Conservation (phyloP, 2,113 vertebrate genomes). For the Synchiropus splendidus region DNA sequence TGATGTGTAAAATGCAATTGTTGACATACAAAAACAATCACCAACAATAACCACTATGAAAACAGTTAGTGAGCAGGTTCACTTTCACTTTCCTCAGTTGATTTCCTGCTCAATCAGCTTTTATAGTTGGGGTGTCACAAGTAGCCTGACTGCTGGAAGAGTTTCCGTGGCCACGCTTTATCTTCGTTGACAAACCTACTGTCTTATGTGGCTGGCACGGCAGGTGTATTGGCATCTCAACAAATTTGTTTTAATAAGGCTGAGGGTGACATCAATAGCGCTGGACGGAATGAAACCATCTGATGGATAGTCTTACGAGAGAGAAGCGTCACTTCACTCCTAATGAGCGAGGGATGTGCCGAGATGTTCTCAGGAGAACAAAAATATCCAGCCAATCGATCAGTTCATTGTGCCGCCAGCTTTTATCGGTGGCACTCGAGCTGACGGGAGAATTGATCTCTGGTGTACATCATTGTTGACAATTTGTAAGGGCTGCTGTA, state of each 20-base stretch:
- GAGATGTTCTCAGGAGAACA: constrained; percentile 9
- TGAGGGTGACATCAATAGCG: constrained; percentile 23
- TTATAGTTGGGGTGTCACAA: too few species aligned
- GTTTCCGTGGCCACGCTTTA: too few species aligned
- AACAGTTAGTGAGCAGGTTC: too few species aligned
- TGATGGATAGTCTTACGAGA: constrained; percentile 16
- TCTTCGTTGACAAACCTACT: too few species aligned
- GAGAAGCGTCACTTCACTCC: constrained; percentile 39
- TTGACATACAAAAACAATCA: too few species aligned
- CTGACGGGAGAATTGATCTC: constrained; percentile 50
- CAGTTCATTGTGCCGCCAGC: constrained; percentile 19
- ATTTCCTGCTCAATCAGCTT: too few species aligned
- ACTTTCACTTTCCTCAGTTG: too few species aligned
- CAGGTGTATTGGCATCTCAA: too few species aligned
- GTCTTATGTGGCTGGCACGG: too few species aligned
- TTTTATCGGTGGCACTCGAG: constrained; percentile 49
- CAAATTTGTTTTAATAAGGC: background rate
- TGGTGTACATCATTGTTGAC: constrained; percentile 22
- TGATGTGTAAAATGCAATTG: too few species aligned
- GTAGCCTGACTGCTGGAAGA: too few species aligned
- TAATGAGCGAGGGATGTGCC: constrained; percentile 37
- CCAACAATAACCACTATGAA: too few species aligned
- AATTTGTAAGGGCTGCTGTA: constrained; percentile 27
- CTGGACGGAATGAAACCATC: constrained; percentile 10
- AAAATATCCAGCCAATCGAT: constrained; percentile 28